A percentile compares a stretch with the other conserved stretches of the same genome.
Conservation (phyloP, 2,888 invertebrate species). For the Oscheius sp. region DNA sequence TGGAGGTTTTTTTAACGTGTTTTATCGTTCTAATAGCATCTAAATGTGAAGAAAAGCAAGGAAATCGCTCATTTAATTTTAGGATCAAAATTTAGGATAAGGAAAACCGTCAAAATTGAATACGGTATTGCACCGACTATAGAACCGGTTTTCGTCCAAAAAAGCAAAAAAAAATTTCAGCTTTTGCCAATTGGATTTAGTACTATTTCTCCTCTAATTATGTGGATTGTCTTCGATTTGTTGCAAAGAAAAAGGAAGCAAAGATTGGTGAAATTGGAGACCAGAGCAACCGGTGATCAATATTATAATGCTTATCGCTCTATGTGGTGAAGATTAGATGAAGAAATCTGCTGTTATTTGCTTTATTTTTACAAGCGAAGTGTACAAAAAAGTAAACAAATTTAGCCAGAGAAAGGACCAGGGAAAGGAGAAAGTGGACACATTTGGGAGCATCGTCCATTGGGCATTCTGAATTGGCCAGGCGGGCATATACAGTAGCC, state of each 20-base stretch:
- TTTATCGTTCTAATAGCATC: too few species aligned
- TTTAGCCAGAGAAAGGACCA: background rate
- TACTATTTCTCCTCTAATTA: conserved; percentile 10
- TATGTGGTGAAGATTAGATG: background rate
- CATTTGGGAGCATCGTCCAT: background rate
- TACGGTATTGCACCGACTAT: too few species aligned
- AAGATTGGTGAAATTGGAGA: background rate
- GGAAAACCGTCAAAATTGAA: too few species aligned
- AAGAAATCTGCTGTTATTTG: background rate
- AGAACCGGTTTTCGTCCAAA: too few species aligned
- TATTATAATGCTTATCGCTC: background rate
- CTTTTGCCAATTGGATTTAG: conserved; percentile 5
- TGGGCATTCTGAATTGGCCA: too few species aligned
- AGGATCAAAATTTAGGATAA: too few species aligned
- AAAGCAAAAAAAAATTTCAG: background rate
- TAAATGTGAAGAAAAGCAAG: too few species aligned
- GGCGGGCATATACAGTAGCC: too few species aligned
- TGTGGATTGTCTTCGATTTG: conserved; percentile 20
- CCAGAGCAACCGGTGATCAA: conserved; percentile 5
- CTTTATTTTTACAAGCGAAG: background rate
- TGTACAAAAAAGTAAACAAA: background rate
- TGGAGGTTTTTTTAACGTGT: too few species aligned
- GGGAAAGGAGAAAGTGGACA: background rate
- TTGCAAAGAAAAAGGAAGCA: background rate
- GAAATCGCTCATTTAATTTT: too few species aligned